Conservation (phyloP, 2,797 vertebrate species). For the Premnoplex brunnescens region DNA sequence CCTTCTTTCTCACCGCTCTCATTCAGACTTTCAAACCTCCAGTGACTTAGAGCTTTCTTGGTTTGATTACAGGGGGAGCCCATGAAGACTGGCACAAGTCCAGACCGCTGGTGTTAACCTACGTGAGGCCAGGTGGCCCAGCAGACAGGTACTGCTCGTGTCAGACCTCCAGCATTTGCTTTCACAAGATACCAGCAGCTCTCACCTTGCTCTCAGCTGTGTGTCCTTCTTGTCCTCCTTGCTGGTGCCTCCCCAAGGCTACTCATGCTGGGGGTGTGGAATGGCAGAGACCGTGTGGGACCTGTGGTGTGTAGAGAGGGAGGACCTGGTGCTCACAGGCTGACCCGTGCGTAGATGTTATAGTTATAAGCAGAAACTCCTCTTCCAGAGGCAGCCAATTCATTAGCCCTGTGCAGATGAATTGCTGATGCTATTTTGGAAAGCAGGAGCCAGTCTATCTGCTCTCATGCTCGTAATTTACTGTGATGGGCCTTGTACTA, state of each 20-base stretch:
- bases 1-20: neutral
- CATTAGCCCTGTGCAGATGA: neutral
- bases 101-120: conserved; percentile 91
- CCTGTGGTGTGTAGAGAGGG: neutral
- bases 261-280: neutral
- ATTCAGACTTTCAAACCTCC: neutral
- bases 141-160: conserved; percentile 87
- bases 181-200: neutral
- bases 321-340: rapidly evolving
- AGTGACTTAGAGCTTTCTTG: neutral
- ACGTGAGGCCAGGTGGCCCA: conserved; percentile 91
- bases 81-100: conserved; percentile 95
- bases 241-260: neutral
- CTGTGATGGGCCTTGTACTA: neutral
- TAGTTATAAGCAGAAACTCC: neutral
- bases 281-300: neutral
- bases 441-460: neutral
- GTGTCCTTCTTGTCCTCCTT: neutral
- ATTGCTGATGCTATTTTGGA: neutral
- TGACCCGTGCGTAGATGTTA: neutral
- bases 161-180: neutral
- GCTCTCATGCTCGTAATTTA: neutral
- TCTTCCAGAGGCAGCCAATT: neutral
- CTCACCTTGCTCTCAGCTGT: rapidly evolving
- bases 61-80: conserved; percentile 84